Evolutionary conservation across 2,888 invertebrate genomes (phyloP).

Genomic region (Synergus gifuensis): DNA sequence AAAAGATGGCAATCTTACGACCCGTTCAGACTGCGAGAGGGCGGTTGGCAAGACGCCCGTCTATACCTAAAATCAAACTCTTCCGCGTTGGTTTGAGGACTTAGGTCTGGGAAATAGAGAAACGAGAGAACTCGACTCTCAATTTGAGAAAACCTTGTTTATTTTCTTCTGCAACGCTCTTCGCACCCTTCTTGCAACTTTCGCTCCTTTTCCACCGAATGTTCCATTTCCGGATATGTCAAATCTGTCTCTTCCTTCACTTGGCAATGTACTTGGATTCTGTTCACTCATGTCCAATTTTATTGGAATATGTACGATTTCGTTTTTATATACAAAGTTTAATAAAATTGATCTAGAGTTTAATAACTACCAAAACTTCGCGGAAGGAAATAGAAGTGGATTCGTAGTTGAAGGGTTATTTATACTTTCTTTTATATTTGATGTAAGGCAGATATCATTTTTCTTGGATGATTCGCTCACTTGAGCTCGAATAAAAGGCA

Average conservation of each 20-base stretch:
- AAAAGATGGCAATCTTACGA: constrained; percentile 60
- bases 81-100: constrained; percentile 47
- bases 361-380: not conserved
- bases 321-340: constrained; percentile 16
- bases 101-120: constrained; percentile 18
- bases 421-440: not conserved
- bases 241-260: constrained; percentile 16
- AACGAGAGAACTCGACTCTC: constrained; percentile 33
- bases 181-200: constrained; percentile 13
- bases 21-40: constrained; percentile 46
- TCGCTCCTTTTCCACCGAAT: not conserved
- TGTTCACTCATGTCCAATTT: constrained; percentile 17
- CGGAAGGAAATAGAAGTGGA: not conserved
- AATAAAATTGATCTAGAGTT: not conserved
- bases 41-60: constrained; percentile 59
- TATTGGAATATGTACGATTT: constrained; percentile 10
- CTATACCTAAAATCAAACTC: constrained; percentile 54
- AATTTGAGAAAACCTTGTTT: constrained; percentile 41
- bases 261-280: not conserved
- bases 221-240: constrained; percentile 23
- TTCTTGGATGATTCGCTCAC: not conserved
- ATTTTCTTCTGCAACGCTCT: constrained; percentile 22
- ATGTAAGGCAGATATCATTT: not conserved
- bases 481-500: constrained; percentile 9
- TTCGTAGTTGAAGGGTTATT: not conserved